Base-by-base conservation (phyloP, 2,888 invertebrate genomes). In the Drosophila mimetica region DNA sequence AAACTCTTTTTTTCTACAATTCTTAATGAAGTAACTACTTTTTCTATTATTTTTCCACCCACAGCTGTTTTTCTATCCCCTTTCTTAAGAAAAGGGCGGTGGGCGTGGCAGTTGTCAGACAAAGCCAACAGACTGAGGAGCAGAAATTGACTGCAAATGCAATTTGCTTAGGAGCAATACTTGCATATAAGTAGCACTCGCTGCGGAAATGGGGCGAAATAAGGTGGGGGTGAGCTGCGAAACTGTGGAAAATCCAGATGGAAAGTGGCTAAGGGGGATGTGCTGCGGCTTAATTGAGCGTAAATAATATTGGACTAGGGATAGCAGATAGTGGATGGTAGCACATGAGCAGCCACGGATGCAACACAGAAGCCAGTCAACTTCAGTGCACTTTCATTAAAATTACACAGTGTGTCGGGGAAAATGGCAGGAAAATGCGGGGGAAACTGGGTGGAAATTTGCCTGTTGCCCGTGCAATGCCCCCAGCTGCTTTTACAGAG, bases 201-300 rank as follows among this genome's bases (percentile, higher is more conserved):
- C 46, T 22, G 42, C 7, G 20, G 25, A 11, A 36, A 14, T 30
- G 11, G 20, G 3, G 16, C 6, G 16, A n/a, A 8, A 37, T 14
- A 5, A 18, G 11, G 16, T 5, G 16, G 46, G 9, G n/a, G n/a
- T n/a, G n/a, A n/a, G n/a, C n/a, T n/a, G n/a, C n/a, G 2, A 14
- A 44, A 25, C 4, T n/a, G n/a, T n/a, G 18, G 5, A 34, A 39
- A 59, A 37, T 30, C 30, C 46, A 42, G 22, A 32, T 7, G 16
- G 6, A 3, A 39, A 2, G n/a, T 11, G 32, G 52, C 16, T 18
- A 13, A n/a, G 34, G n/a, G 42, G 44, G 44, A 44, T 39, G 53
- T 46, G 41, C 57, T 39, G 54, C 42, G 22, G 53, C 54, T 65
- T 87, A 80, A 80, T 87, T 80, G 88, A 73, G 83, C 76, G 82